Base-by-base conservation (phyloP, 2,113 vertebrate genomes). In the Danionella cerebrum region DNA sequence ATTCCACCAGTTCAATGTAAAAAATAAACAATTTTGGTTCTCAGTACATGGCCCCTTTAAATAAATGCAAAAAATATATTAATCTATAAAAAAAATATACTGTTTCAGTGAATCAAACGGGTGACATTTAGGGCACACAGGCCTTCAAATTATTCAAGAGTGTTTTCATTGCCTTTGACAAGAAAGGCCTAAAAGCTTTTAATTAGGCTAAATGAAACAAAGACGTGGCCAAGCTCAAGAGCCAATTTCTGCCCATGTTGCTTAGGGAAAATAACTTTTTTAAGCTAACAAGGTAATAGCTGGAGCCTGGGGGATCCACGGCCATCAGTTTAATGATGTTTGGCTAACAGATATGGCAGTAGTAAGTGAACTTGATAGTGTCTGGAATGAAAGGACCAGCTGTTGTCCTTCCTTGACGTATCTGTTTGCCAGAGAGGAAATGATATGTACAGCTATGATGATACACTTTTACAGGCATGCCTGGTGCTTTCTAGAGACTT, bases 151-250 rank as follows among this genome's bases (percentile, higher is more conserved):
- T 39, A 57, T 54, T 14, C n/a, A 27, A 62, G 57, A 8, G 48
- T 38, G 14, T 18, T 12, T 14, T 39, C 22, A 44, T 35, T 66
- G 13, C 22, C 44, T 25, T 18, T 70, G 62, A 25, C 44, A 39
- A 55, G 21, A 21, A 39, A 63, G 51, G 35, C 31, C 57, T 27
- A 21, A 74, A 68, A 64, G 70, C 52, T 72, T 69, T 53, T 71
- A 75, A 79, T 79, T 73, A 67, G 4, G 21, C 67, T 70, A 58
- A 62, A 69, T 74, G 50, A 67, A 73, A 73, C 33, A 70, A 57
- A 36, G 24, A 44, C 29, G 41, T 8, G 31, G 2, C 25, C 8
- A 36, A n/a, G 24, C 45, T 21, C 8, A 42, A 54, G 38, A 25
- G 27, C 41, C 33, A 48, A 50, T 44, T 36, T 48, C 18, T 45